phyloP scores from a whole-genome alignment of 35 echinoderm and acorn worm species.

The Holothuria glaberrima region DNA sequence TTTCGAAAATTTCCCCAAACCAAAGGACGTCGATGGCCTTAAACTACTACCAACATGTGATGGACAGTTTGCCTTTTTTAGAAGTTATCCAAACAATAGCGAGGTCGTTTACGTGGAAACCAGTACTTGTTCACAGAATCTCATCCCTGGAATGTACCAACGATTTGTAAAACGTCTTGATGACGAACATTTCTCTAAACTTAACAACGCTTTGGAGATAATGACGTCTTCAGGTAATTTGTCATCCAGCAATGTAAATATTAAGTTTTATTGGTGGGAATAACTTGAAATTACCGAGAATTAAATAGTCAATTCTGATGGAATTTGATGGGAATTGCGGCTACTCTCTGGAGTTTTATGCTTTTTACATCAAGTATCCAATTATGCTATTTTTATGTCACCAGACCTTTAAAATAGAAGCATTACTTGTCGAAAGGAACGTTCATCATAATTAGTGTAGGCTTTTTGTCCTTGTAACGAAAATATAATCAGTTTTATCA shows the following conservation, averaged over 20 bases:
- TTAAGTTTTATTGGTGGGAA: background rate
- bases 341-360: too few relatives aligned
- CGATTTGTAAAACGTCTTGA: background rate
- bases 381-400: too few relatives aligned
- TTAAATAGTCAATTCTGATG: too few relatives aligned
- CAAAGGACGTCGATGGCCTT: background rate
- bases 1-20: too few relatives aligned
- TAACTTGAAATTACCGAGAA: background rate
- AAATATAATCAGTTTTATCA: background rate
- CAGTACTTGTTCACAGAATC: background rate
- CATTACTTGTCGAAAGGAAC: too few relatives aligned
- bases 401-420: too few relatives aligned
- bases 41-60: background rate
- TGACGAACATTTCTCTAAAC: background rate
- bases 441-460: too few relatives aligned
- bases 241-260: background rate
- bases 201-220: background rate
- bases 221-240: background rate
- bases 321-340: too few relatives aligned
- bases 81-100: background rate
- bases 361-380: too few relatives aligned
- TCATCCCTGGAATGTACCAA: background rate
- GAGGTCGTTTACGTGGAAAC: constrained; percentile 4
- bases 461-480: too few relatives aligned
- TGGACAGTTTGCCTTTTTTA: background rate